Conservation (phyloP, 2,888 invertebrate species). For the Melipona beecheii region DNA sequence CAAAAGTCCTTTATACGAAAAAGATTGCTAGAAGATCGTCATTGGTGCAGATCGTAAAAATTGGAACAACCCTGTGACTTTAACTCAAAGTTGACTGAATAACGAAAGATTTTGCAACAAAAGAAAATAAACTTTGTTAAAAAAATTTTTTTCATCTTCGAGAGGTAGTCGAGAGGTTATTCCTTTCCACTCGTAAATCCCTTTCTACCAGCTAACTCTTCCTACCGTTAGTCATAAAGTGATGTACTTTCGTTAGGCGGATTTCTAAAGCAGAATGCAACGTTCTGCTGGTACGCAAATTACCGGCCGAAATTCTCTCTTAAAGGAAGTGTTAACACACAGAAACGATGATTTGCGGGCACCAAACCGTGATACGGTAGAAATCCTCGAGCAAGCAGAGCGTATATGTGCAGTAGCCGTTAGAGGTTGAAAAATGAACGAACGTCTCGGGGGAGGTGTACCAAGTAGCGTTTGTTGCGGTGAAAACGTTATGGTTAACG, state of each 20-base stretch:
- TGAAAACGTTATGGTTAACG: conserved; percentile 26
- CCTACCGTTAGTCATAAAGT: not conserved
- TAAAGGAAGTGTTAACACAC: not conserved
- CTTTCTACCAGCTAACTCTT: not conserved
- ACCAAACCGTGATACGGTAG: conserved; percentile 70
- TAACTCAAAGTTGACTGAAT: too few species aligned
- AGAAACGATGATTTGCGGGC: conserved; percentile 36
- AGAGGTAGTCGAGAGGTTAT: too few species aligned
- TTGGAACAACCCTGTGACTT: too few species aligned
- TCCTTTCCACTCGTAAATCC: not conserved
- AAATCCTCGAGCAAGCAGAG: conserved; percentile 75
- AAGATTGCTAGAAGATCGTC: too few species aligned
- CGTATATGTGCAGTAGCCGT: conserved; percentile 55
- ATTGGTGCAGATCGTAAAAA: too few species aligned
- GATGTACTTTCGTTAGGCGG: not conserved
- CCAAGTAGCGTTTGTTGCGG: conserved; percentile 1
- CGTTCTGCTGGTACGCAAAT: not conserved
- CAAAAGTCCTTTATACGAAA: too few species aligned
- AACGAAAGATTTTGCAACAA: too few species aligned
- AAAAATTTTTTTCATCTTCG: too few species aligned
- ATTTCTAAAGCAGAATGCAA: not conserved
- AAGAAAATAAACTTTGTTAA: too few species aligned
- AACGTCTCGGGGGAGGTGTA: conserved; percentile 4
- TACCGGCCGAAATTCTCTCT: not conserved
- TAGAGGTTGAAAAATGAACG: conserved; percentile 42